phyloP scores from a whole-genome alignment of 2,888 invertebrate species.

The Selenia dentaria region DNA sequence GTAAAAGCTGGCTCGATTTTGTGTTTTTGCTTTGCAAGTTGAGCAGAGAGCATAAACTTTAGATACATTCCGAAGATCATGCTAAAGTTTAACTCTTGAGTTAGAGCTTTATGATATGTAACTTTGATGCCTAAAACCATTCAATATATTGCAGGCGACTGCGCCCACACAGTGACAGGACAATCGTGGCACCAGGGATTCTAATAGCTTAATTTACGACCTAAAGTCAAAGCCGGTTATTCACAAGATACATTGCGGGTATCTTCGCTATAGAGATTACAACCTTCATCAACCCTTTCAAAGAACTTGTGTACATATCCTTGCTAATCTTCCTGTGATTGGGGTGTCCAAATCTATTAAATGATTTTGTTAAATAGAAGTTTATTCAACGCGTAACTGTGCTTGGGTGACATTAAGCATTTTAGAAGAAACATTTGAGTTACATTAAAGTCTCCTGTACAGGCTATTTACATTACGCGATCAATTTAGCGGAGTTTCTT shows the following conservation, averaged over 20 bases:
- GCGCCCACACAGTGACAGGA: conserved; percentile 55
- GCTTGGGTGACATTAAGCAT: too few relatives aligned
- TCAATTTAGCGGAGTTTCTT: conserved; percentile 64
- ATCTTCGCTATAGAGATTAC: conserved; percentile 10
- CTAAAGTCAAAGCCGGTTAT: conserved; percentile 18
- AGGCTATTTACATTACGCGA: conserved; percentile 49
- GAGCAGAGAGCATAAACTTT: too few relatives aligned
- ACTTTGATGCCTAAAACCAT: conserved; percentile 6
- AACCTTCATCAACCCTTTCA: conserved; percentile 20
- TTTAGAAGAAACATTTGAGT: too few relatives aligned
- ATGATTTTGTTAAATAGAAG: too few relatives aligned
- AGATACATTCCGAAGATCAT: too few relatives aligned
- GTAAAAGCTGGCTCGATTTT: too few relatives aligned
- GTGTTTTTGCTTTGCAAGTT: too few relatives aligned
- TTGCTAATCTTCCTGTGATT: too few relatives aligned
- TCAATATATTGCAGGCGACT: conserved; percentile 3
- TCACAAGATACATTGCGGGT: conserved; percentile 35
- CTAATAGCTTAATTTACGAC: conserved; percentile 53
- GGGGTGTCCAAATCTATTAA: too few relatives aligned
- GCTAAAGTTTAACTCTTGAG: too few relatives aligned
- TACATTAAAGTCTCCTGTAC: too few relatives aligned
- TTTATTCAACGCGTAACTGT: too few relatives aligned
- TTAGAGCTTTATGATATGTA: neutral
- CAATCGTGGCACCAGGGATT: conserved; percentile 60
- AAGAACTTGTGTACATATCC: neutral